phyloP scores from a whole-genome alignment of 2,113 vertebrate genomes.

The Tor tambroides region DNA sequence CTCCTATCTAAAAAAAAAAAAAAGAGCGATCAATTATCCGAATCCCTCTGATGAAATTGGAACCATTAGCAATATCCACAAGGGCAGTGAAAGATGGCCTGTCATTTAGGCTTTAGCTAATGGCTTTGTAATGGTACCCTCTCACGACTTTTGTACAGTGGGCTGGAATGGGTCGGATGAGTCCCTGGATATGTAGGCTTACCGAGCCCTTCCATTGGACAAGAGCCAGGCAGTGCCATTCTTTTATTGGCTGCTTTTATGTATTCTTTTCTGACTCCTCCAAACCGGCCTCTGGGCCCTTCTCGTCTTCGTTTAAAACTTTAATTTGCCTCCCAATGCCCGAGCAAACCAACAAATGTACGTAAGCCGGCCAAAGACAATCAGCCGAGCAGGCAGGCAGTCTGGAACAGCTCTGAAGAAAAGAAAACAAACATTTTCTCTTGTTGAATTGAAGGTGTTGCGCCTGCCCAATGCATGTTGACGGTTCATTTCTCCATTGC shows the following conservation, averaged over 20 bases:
- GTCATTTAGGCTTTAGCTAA: slow-evolving; percentile 66
- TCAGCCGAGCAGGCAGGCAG: slow-evolving; percentile 43
- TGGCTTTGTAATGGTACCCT: slow-evolving; percentile 61
- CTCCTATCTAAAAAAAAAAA: slow-evolving; percentile 20
- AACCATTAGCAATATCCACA: slow-evolving; percentile 68
- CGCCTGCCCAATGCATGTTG: slow-evolving; percentile 73
- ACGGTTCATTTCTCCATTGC: slow-evolving; percentile 72
- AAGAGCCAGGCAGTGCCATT: slow-evolving; percentile 46
- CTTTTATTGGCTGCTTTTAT: slow-evolving; percentile 52
- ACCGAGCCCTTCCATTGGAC: slow-evolving; percentile 52
- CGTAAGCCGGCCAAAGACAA: slow-evolving; percentile 38
- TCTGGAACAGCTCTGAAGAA: slow-evolving; percentile 52
- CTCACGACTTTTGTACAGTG: slow-evolving; percentile 57
- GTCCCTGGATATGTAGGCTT: slow-evolving; percentile 54
- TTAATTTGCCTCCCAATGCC: slow-evolving; percentile 54
- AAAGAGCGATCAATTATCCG: slow-evolving; percentile 57
- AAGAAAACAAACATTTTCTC: slow-evolving; percentile 72
- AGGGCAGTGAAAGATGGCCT: slow-evolving; percentile 62
- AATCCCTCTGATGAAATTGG: slow-evolving; percentile 63
- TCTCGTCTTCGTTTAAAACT: slow-evolving; percentile 67
- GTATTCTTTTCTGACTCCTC: slow-evolving; percentile 40
- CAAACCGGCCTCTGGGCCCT: background rate
- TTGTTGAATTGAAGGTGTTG: slow-evolving; percentile 68
- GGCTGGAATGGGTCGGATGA: slow-evolving; percentile 58
- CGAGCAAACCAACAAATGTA: slow-evolving; percentile 46